Evolutionary conservation across 2,888 invertebrate genomes (phyloP).

Genomic region (Trissolcus japonicus): DNA sequence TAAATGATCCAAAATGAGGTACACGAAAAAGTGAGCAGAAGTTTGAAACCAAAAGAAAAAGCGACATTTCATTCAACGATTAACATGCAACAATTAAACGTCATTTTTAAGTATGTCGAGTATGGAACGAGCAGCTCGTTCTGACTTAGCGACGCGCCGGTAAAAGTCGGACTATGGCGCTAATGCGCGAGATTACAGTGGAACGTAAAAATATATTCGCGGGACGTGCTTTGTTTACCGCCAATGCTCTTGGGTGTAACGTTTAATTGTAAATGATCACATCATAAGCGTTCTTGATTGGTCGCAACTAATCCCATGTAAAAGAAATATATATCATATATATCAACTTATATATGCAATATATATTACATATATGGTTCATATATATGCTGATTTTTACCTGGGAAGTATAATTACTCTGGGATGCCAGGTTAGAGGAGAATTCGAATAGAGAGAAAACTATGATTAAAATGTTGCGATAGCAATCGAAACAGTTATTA

Average conservation of each 20-base stretch:
- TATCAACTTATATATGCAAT: too few relatives aligned
- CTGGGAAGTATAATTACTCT: too few relatives aligned
- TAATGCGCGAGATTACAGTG: conserved; percentile 50
- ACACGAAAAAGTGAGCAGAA: too few relatives aligned
- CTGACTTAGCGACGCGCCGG: conserved; percentile 24
- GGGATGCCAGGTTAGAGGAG: too few relatives aligned
- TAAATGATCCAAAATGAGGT: too few relatives aligned
- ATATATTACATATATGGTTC: too few relatives aligned
- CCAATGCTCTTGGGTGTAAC: conserved; percentile 24
- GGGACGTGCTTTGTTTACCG: conserved; percentile 53
- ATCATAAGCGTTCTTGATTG: too few relatives aligned
- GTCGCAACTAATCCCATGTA: not conserved
- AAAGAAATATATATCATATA: too few relatives aligned
- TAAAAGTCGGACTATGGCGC: conserved; percentile 27
- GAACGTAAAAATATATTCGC: conserved; percentile 50
- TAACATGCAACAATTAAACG: conserved; percentile 25
- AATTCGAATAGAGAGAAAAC: conserved; percentile 11
- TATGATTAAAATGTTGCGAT: conserved; percentile 46
- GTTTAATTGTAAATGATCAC: conserved; percentile 26
- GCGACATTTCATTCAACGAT: not conserved
- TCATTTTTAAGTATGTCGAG: conserved; percentile 28
- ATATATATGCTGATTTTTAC: too few relatives aligned
- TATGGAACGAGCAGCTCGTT: conserved; percentile 32
- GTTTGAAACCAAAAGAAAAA: too few relatives aligned
- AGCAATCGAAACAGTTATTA: conserved; percentile 41